Conservation (phyloP, 2,888 invertebrate genomes). For the Andrena bucephala region DNA sequence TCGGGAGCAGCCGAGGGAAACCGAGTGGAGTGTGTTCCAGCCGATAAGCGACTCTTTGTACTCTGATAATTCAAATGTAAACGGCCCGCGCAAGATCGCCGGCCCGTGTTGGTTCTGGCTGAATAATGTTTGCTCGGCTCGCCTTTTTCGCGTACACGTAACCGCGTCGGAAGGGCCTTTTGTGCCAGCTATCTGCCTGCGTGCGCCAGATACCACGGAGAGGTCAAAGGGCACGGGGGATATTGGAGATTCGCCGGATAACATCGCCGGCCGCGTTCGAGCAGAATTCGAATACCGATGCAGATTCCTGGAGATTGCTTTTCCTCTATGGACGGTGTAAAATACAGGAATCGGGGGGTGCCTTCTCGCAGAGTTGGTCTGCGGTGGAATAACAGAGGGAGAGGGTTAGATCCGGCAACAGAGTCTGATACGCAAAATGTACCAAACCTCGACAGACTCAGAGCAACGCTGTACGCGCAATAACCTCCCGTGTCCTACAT, state of each 20-base stretch:
- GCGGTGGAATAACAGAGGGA: not conserved
- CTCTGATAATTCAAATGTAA: constrained; percentile 35
- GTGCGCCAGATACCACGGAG: not conserved
- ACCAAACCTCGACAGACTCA: too few relatives aligned
- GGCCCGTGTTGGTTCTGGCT: not conserved
- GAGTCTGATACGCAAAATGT: not conserved
- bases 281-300: constrained; percentile 1
- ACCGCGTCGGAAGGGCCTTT: constrained; percentile 1
- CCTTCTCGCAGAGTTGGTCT: too few relatives aligned
- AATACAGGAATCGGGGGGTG: not conserved
- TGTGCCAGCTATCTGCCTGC: not conserved
- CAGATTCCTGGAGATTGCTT: not conserved
- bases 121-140: constrained; percentile 12
- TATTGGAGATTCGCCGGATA: constrained; percentile 27
- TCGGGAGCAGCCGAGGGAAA: constrained; percentile 22
- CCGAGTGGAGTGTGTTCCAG: constrained; percentile 8
- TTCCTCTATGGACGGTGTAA: not conserved
- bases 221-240: constrained; percentile 26
- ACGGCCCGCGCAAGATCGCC: constrained; percentile 12
- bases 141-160: constrained; percentile 9
- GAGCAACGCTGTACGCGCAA: too few relatives aligned
- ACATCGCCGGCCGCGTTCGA: not conserved
- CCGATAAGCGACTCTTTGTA: constrained; percentile 47
- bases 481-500: not conserved
- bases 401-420: not conserved